Evolutionary conservation across 2,888 invertebrate genomes (phyloP).

Genomic region (Harpagoxenus sublaevis): DNA sequence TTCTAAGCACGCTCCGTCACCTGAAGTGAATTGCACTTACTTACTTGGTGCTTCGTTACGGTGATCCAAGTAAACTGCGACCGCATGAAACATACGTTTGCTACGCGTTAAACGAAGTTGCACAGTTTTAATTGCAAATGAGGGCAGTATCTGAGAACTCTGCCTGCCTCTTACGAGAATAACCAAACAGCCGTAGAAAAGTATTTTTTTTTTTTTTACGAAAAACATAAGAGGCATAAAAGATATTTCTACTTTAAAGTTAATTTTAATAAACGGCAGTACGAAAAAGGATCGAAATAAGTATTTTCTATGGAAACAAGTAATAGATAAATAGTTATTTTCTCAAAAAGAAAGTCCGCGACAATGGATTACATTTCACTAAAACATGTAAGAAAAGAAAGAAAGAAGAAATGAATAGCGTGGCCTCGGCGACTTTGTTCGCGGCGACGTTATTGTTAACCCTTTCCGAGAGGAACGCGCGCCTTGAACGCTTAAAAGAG

Average conservation of each 20-base stretch:
- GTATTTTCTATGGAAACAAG: neutral
- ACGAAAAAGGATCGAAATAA: neutral
- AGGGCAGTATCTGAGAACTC: neutral
- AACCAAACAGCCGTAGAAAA: neutral
- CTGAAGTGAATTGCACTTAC: conserved; percentile 67
- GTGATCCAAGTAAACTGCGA: conserved; percentile 15
- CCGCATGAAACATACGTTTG: conserved; percentile 13
- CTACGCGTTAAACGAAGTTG: conserved; percentile 9
- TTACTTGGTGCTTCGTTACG: conserved; percentile 68
- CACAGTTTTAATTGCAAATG: conserved; percentile 17
- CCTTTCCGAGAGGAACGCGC: conserved; percentile 55
- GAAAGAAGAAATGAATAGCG: neutral
- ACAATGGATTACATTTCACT: conserved; percentile 7
- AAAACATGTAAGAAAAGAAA: neutral
- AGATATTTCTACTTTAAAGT: neutral
- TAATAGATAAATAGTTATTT: conserved; percentile 6
- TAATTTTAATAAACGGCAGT: neutral
- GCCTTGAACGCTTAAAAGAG: conserved; percentile 68
- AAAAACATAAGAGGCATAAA: neutral
- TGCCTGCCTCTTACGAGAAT: neutral
- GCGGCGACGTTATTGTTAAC: conserved; percentile 36
- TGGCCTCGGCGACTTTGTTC: neutral
- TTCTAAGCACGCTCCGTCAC: conserved; percentile 72
- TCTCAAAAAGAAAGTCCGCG: too few species aligned
- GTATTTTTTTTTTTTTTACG: neutral